Percentiles rank a stretch among this genome's conserved stretches.
Conservation (phyloP, 2,797 vertebrate genomes). For the Chromobotia macracanthus region DNA sequence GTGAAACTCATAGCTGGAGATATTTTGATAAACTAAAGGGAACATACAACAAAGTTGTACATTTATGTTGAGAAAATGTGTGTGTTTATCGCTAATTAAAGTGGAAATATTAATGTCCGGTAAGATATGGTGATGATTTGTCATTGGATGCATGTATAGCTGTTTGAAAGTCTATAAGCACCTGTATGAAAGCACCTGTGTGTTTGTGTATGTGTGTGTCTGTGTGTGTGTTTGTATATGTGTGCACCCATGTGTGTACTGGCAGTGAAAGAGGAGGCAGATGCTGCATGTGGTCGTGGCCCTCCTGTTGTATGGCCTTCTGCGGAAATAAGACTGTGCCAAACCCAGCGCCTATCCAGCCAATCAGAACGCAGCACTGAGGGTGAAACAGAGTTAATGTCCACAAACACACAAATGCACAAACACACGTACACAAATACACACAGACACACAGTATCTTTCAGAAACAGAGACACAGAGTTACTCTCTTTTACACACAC, state of each 20-base stretch:
- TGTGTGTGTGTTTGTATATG: slow-evolving; percentile 9
- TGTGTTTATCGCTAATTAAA: not conserved
- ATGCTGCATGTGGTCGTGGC: slow-evolving; percentile 79
- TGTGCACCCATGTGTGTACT: slow-evolving; percentile 62
- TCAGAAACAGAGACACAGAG: slow-evolving; percentile 44
- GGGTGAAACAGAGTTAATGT: slow-evolving; percentile 68
- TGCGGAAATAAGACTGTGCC: slow-evolving; percentile 79
- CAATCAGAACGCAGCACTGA: slow-evolving; percentile 71
- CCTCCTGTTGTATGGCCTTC: slow-evolving; percentile 79
- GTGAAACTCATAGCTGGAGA: too few species aligned
- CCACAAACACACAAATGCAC: slow-evolving; percentile 60
- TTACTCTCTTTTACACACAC: slow-evolving; percentile 39
- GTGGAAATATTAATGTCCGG: not conserved
- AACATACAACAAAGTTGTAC: not conserved
- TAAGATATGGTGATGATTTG: not conserved
- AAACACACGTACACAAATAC: slow-evolving; percentile 24
- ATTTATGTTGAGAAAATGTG: not conserved
- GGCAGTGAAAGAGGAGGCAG: slow-evolving; percentile 75
- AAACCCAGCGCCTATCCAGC: slow-evolving; percentile 75
- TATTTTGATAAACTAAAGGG: not conserved
- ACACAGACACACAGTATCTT: slow-evolving; percentile 30
- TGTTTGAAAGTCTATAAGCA: slow-evolving; percentile 7
- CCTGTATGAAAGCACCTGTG: slow-evolving; percentile 22
- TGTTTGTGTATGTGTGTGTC: not conserved
- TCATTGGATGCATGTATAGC: not conserved